Base-by-base conservation (phyloP, 2,888 invertebrate species). In the Cheiracanthium punctorium region DNA sequence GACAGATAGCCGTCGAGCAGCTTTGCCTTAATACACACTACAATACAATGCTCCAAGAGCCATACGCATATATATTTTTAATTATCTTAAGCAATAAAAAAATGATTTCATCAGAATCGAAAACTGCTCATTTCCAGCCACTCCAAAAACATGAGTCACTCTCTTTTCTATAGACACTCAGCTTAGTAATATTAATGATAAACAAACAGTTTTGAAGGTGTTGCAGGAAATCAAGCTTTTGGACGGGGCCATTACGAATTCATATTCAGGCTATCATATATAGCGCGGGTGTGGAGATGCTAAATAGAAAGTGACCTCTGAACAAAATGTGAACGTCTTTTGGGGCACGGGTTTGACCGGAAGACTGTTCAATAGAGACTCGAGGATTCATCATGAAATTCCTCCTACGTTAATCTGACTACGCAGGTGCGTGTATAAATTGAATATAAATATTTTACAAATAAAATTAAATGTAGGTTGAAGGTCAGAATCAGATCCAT, bases 201-300 rank as follows among this genome's bases (percentile, higher is more conserved):
- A 58, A 17, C 14, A n/a, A 58, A 24, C 58, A 58, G 5, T 5
- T 58, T 24, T 4, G 5, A 58, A 58, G 58, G 58, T 58, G 58
- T 58, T 58, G 58, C 58, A 24, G 24, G 58, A 58, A 58, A 58
- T 24, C 58, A 24, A 20, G 24, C 24, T 24, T 58, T 24, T 10
- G 30, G 65, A 30, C 0, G n/a, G 65, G 65, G 32, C 4, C 30
- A 67, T 32, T 14, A 10, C 58, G 58, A 74, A 37, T 74, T 64
- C 20, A 52, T 74, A 76, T 76, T 76, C 76, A 28, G 41, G 29
- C 43, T 67, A 30, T 30, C 41, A 43, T 74, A 64, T n/a, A n/a
- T n/a, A n/a, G n/a, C n/a, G 37, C 43, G 67, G 76, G 41, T 65
- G 65, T 76, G 58, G 58, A 58, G 58, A 17, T 58, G 4, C 58